phyloP scores from a whole-genome alignment of 2,113 vertebrate species.

The Bos taurus region ARS-UCD2.0 NC_037333.1:81152001-81152500 shows the following conservation, averaged over 20 bases:
- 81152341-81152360: conserved; percentile 51
- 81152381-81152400: conserved; percentile 49
- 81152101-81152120: conserved; percentile 60
- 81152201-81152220: conserved; percentile 68
- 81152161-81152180: conserved; percentile 62
- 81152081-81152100: conserved; percentile 55
- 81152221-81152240: conserved; percentile 58
- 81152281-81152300: conserved; percentile 67
- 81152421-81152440: conserved; percentile 60
- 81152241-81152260: conserved; percentile 62
- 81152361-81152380: conserved; percentile 4
- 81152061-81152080: conserved; percentile 45
- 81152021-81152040: conserved; percentile 54
- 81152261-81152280: conserved; percentile 64
- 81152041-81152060: conserved; percentile 43
- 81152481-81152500: conserved; percentile 58
- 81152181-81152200: conserved; percentile 62
- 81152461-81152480: conserved; percentile 38
- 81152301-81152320: conserved; percentile 71
- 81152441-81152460: conserved; percentile 35
- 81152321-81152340: conserved; percentile 59
- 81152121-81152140: conserved; percentile 57
- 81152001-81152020: conserved; percentile 69
- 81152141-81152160: conserved; percentile 62
- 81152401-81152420: conserved; percentile 48